phyloP scores from a whole-genome alignment of 2,888 invertebrate genomes.

The Dinocampus coccinellae region DNA sequence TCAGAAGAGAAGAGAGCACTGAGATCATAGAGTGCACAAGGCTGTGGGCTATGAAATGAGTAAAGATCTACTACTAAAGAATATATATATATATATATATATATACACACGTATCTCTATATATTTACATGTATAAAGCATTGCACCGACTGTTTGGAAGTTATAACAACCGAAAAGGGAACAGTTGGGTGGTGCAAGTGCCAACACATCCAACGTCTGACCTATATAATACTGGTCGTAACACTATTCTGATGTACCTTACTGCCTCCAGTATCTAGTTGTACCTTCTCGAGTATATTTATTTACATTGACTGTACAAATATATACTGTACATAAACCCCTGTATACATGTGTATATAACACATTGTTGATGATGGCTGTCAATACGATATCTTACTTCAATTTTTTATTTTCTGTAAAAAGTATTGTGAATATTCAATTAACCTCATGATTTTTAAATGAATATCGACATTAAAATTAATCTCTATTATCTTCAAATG shows the following conservation, averaged over 20 bases:
- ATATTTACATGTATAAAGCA: background rate
- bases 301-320: background rate
- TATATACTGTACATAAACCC: background rate
- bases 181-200: background rate
- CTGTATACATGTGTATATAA: background rate
- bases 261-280: background rate
- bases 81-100: background rate
- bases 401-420: too few relatives aligned
- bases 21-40: background rate
- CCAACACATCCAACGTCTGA: slow-evolving; percentile 9
- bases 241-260: background rate
- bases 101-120: background rate
- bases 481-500: too few relatives aligned
- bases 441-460: too few relatives aligned
- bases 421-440: too few relatives aligned
- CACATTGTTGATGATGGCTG: background rate
- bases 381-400: too few relatives aligned
- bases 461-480: too few relatives aligned
- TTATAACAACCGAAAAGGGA: background rate
- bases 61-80: background rate
- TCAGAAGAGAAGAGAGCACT: background rate
- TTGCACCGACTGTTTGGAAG: slow-evolving; percentile 5
- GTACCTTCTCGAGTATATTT: background rate
- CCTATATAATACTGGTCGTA: background rate
- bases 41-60: background rate